Conservation (phyloP, 2,888 invertebrate species). For the Apodemia zela region DNA sequence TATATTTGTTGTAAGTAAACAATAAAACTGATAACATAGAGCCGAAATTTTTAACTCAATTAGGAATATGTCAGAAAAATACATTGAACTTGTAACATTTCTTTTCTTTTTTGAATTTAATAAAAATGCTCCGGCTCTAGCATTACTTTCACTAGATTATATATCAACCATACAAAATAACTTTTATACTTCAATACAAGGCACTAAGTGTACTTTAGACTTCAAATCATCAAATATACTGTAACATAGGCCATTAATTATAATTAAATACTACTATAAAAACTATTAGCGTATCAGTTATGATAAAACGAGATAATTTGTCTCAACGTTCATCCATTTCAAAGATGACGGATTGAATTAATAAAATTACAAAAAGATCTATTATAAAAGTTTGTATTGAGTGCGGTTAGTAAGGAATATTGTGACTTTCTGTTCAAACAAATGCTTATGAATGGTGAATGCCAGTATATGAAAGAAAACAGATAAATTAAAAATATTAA, state of each 20-base stretch:
- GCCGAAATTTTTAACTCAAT: too few species aligned
- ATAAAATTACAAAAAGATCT: slow-evolving; percentile 51
- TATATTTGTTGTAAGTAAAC: too few species aligned
- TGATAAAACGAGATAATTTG: slow-evolving; percentile 45
- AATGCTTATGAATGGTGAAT: slow-evolving; percentile 46
- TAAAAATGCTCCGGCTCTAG: too few species aligned
- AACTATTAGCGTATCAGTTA: slow-evolving; percentile 47
- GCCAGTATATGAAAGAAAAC: slow-evolving; percentile 37
- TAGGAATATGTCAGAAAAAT: too few species aligned
- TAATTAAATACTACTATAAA: slow-evolving; percentile 34
- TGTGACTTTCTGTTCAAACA: slow-evolving; percentile 48
- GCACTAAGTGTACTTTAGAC: neutral
- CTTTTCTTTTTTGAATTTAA: too few species aligned
- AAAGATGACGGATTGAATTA: slow-evolving; percentile 53
- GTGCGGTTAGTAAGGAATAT: slow-evolving; percentile 53
- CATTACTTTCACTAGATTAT: too few species aligned
- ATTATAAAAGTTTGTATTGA: slow-evolving; percentile 38
- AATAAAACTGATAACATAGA: too few species aligned
- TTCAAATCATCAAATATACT: neutral
- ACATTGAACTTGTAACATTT: too few species aligned
- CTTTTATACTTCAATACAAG: too few species aligned
- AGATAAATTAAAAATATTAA: slow-evolving; percentile 29
- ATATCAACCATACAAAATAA: too few species aligned
- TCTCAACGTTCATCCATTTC: slow-evolving; percentile 39
- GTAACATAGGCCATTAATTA: slow-evolving; percentile 40